Percentiles rank a stretch among this genome's conserved stretches.
These are phyloP conservation scores for Pomacea maculata DNA, from an alignment of 1,140 invertebrate genomes.

Conservation along the genomic window DNA sequence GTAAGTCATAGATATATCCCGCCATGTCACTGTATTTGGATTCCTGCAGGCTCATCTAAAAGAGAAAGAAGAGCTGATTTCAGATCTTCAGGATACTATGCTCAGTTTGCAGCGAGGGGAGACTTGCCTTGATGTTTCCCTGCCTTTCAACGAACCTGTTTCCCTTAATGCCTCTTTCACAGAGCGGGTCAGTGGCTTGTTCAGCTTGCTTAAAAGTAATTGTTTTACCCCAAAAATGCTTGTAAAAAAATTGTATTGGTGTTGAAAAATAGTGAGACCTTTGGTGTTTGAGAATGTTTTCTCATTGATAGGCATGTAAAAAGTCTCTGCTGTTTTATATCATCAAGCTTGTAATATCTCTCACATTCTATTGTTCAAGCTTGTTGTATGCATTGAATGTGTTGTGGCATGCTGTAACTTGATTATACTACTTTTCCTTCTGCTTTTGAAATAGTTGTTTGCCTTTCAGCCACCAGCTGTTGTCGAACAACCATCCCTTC, in stretches of 20 bases:
- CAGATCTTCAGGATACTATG: slow-evolving; percentile 39
- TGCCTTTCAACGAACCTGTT: slow-evolving; percentile 36
- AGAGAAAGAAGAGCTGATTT: slow-evolving; percentile 44
- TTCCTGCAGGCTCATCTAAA: slow-evolving; percentile 38
- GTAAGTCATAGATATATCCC: no score
- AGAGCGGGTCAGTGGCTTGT: slow-evolving; percentile 30
- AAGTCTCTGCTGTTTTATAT: no score
- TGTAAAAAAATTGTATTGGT: no score
- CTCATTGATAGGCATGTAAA: no score
- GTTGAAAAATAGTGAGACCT: no score
- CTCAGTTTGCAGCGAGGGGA: slow-evolving; percentile 32
- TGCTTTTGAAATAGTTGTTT: not conserved
- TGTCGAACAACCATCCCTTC: slow-evolving; percentile 9
- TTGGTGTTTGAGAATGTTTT: no score
- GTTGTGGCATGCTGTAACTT: no score
- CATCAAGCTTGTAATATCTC: no score
- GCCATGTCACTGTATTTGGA: slow-evolving; percentile 16
- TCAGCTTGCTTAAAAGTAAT: not conserved
- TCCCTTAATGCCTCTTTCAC: slow-evolving; percentile 36
- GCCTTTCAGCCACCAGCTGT: slow-evolving; percentile 14
- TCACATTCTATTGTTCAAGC: no score
- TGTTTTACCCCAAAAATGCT: no score
- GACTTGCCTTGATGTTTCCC: slow-evolving; percentile 40
- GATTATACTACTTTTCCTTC: no score
- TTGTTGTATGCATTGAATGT: no score